Conservation (phyloP, 37 sponge, comb jelly and placozoan species). For the Crambe crambe region DNA sequence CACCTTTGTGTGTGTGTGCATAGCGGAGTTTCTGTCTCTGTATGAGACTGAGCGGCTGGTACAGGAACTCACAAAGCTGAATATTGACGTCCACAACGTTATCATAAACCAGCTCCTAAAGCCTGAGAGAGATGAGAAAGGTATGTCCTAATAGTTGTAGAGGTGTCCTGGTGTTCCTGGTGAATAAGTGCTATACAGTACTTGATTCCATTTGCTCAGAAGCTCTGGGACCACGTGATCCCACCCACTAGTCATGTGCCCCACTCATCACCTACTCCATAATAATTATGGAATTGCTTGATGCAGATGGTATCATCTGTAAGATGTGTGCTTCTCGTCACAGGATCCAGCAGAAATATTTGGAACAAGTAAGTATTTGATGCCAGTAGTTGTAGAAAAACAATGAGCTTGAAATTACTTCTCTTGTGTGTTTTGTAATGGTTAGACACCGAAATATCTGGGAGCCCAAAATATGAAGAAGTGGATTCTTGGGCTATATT, state of each 20-base stretch:
- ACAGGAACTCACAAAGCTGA: conserved; percentile 87
- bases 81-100: conserved; percentile 95
- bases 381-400: neutral
- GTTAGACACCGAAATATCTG: no score
- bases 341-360: conserved; percentile 90
- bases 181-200: neutral
- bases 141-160: conserved; percentile 28
- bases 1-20: conserved; percentile 99
- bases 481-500: no score
- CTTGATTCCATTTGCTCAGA: neutral
- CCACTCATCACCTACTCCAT: no score
- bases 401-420: no score
- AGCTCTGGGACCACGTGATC: no score
- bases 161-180: no score
- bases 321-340: conserved; percentile 85
- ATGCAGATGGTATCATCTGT: conserved; percentile 54
- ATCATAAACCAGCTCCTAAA: conserved; percentile 92
- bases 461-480: no score
- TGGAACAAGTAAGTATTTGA: conserved; percentile 80
- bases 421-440: no score
- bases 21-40: conserved; percentile 96
- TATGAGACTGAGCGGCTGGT: conserved; percentile 98
- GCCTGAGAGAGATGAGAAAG: conserved; percentile 71
- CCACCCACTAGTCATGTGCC: no score
- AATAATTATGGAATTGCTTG: neutral